Conservation (phyloP, 2,113 vertebrate species). For the Ophthalmolycus amberensis region DNA sequence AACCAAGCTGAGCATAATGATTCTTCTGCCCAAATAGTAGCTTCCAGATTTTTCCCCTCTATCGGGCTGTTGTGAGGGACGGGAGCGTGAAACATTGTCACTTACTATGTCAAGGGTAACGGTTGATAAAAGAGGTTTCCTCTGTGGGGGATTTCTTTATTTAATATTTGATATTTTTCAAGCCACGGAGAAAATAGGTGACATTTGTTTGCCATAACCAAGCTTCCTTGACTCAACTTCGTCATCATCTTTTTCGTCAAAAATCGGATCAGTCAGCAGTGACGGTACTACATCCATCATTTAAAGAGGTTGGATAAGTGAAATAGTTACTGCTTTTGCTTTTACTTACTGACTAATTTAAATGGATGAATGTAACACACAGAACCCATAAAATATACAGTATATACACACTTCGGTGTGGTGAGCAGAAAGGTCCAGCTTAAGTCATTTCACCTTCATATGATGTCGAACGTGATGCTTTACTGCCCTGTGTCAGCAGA, state of each 20-base stretch:
- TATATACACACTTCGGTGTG: not conserved
- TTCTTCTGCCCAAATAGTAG: slow-evolving; percentile 43
- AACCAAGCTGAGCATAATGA: slow-evolving; percentile 34
- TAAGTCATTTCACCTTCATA: slow-evolving; percentile 70
- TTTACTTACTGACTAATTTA: not conserved
- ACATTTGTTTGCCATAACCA: not conserved
- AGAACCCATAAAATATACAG: not conserved
- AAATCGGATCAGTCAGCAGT: not conserved
- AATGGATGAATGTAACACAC: not conserved
- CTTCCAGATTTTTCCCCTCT: slow-evolving; percentile 29
- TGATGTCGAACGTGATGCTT: slow-evolving; percentile 45
- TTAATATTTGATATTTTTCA: slow-evolving; percentile 18
- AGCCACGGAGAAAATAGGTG: not conserved
- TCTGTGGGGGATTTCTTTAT: slow-evolving; percentile 27
- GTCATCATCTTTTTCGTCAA: not conserved
- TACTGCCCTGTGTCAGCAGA: slow-evolving; percentile 52
- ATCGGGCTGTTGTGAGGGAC: slow-evolving; percentile 36
- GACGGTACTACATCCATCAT: not conserved
- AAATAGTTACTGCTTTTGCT: not conserved
- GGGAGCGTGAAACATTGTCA: slow-evolving; percentile 39
- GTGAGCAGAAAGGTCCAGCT: slow-evolving; percentile 32
- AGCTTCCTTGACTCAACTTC: not conserved
- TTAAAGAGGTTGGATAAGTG: not conserved
- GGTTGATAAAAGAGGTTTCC: slow-evolving; percentile 12
- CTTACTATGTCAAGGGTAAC: slow-evolving; percentile 36